Evolutionary conservation across 2,888 invertebrate genomes (phyloP).

Genomic region (Ectobius pallidus): DNA sequence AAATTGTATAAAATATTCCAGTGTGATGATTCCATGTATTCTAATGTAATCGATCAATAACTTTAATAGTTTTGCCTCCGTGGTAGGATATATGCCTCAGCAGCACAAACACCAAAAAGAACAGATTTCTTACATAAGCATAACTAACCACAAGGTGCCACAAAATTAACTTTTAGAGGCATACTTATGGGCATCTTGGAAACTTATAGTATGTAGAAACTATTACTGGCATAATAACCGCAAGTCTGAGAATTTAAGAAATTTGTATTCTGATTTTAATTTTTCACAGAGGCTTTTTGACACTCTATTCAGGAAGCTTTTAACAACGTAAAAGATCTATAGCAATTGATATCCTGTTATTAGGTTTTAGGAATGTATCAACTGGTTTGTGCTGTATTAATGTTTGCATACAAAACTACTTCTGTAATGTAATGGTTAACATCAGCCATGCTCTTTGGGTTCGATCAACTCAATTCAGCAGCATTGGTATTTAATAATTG

Average conservation of each 20-base stretch:
- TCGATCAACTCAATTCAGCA: not conserved
- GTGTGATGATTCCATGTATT: conserved; percentile 47
- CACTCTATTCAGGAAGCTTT: conserved; percentile 40
- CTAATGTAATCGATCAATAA: conserved; percentile 42
- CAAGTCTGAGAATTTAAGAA: conserved; percentile 36
- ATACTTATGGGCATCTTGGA: conserved; percentile 9
- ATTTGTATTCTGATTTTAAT: conserved; percentile 37
- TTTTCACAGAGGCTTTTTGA: conserved; percentile 41
- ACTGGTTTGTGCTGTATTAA: conserved; percentile 39
- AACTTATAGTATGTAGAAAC: conserved; percentile 22
- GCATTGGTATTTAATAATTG: not conserved
- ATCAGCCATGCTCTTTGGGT: conserved; percentile 10
- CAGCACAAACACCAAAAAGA: conserved; percentile 41
- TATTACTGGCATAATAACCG: conserved; percentile 27
- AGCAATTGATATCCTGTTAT: conserved; percentile 41
- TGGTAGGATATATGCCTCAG: conserved; percentile 38
- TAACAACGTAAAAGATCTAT: conserved; percentile 37
- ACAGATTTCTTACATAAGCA: conserved; percentile 26
- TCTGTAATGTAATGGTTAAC: conserved; percentile 28
- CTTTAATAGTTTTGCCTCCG: conserved; percentile 43
- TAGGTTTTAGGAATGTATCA: conserved; percentile 39
- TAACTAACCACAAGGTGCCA: conserved; percentile 5
- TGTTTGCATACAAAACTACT: conserved; percentile 36
- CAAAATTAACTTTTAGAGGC: conserved; percentile 23
- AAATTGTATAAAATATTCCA: conserved; percentile 48